Conservation (phyloP, 2,797 vertebrate genomes). For the Coregonus ussuriensis region DNA sequence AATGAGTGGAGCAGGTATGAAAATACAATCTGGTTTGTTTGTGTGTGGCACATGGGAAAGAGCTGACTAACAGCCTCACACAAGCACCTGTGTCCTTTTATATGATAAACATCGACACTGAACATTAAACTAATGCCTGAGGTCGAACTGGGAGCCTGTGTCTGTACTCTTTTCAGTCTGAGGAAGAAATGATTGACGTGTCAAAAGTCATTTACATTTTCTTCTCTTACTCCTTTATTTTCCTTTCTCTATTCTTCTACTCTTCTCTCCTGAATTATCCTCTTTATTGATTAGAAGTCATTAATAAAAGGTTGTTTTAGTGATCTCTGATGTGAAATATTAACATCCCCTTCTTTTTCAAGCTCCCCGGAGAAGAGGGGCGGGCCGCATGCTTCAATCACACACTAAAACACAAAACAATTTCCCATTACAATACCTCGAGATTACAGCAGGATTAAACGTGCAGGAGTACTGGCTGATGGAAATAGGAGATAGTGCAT, state of each 20-base stretch:
- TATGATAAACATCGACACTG: neutral
- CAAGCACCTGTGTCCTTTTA: neutral
- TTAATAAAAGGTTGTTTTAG: slow-evolving; percentile 57
- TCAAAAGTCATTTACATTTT: no score
- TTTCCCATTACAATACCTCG: slow-evolving; percentile 80
- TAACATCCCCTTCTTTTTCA: slow-evolving; percentile 41
- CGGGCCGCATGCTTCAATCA: slow-evolving; percentile 69
- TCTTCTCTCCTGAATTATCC: slow-evolving; percentile 73
- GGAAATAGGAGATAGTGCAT: slow-evolving; percentile 68
- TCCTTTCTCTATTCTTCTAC: slow-evolving; percentile 76
- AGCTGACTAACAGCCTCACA: no score
- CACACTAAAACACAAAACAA: slow-evolving; percentile 80
- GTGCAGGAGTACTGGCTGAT: slow-evolving; percentile 60
- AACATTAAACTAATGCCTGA: no score
- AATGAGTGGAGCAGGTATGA: neutral
- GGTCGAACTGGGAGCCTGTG: slow-evolving; percentile 67
- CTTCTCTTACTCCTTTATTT: no score
- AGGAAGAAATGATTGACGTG: slow-evolving; percentile 16
- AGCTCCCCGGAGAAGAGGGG: slow-evolving; percentile 54
- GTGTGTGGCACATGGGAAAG: no score
- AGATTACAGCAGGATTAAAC: slow-evolving; percentile 81
- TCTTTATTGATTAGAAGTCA: slow-evolving; percentile 54
- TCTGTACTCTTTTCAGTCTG: slow-evolving; percentile 71
- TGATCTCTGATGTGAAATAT: slow-evolving; percentile 50
- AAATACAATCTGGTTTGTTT: neutral